Base-by-base conservation (phyloP, 2,888 invertebrate genomes). In the Tetheella fluctuosa region DNA sequence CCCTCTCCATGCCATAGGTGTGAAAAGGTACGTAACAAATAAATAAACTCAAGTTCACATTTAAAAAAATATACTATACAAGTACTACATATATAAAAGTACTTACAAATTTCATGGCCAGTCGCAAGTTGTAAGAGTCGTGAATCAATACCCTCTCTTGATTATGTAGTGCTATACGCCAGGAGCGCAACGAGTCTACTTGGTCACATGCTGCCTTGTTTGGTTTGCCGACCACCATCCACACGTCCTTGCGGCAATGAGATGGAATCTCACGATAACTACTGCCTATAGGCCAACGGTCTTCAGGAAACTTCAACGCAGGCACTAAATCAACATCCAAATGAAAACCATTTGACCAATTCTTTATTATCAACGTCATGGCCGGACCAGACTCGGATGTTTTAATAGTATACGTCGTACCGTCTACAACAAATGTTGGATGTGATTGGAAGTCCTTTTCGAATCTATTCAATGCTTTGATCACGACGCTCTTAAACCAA, bases 291-390 rank as follows among this genome's bases (percentile, higher is more conserved):
- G 93, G 91, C 90, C 94, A 94, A 0, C 91, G 84, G 0, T 72
- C 70, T 61, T 86, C 86, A 0, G 86, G 84, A 62, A 94, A 93
- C 74, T 88, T 88, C 23, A 94, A 70, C 5, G 91, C 91, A 0
- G 94, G 94, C 8, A 94, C 94, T 48, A 94, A 70, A 70, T 95
- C 95, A 0, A 94, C 86, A 59, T 89, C 86, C 70, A 95, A 74
- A 23, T 74, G 75, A 60, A 90, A 86, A 8, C 81, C 73, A 23
- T 57, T 73, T 0, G 58, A 30, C 0, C 13, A 6, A 56, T 84
- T 81, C 57, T 75, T 70, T n/a, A 95, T 79, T 28, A 77, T 79
- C 12, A 95, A 62, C 0, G 94, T 95, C 68, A 94, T 86, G 0
- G 95, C 95, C 0, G 95, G 95, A 0, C 94, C 94, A 0, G 88